These are phyloP conservation scores for Gymnocypris eckloni DNA, from an alignment of 2,797 vertebrate species.

Conservation along the genomic window DNA sequence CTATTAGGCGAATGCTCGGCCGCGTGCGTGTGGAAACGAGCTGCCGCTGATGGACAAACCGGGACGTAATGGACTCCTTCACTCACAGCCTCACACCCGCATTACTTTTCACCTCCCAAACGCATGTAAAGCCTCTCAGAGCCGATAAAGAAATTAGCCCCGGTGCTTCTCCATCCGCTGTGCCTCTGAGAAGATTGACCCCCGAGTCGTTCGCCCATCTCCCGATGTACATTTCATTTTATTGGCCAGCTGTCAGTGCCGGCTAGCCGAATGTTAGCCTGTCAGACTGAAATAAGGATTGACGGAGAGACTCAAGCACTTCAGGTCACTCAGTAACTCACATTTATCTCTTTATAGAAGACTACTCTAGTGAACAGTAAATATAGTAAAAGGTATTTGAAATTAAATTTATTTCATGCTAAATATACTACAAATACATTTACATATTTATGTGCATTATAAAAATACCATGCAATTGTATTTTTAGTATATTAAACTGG, in stretches of 20 bases:
- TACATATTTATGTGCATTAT: too few species aligned
- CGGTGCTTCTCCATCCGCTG: slow-evolving; percentile 36
- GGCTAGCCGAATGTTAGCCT: slow-evolving; percentile 14
- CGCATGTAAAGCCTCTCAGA: slow-evolving; percentile 42
- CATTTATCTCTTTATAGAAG: slow-evolving; percentile 9
- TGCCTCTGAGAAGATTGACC: slow-evolving; percentile 57
- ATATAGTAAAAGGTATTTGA: too few species aligned
- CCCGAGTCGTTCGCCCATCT: slow-evolving; percentile 45
- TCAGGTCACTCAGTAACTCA: slow-evolving; percentile 26
- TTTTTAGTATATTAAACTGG: too few species aligned
- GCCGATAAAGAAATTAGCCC: slow-evolving; percentile 53
- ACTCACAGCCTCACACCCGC: slow-evolving; percentile 37
- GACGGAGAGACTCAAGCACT: slow-evolving; percentile 35
- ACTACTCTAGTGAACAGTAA: background rate
- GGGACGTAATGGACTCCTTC: slow-evolving; percentile 50
- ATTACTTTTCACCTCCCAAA: slow-evolving; percentile 48
- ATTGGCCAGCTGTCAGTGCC: slow-evolving; percentile 43
- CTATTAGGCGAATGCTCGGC: slow-evolving; percentile 56
- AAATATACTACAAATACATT: background rate
- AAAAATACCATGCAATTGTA: too few species aligned
- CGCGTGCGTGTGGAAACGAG: slow-evolving; percentile 40
- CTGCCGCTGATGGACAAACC: slow-evolving; percentile 46
- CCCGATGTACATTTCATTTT: slow-evolving; percentile 53
- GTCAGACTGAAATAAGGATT: slow-evolving; percentile 46
- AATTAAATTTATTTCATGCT: background rate